These are phyloP conservation scores for Pampusana beccarii DNA, from an alignment of 2,113 vertebrate genomes.

Conservation along the genomic window DNA sequence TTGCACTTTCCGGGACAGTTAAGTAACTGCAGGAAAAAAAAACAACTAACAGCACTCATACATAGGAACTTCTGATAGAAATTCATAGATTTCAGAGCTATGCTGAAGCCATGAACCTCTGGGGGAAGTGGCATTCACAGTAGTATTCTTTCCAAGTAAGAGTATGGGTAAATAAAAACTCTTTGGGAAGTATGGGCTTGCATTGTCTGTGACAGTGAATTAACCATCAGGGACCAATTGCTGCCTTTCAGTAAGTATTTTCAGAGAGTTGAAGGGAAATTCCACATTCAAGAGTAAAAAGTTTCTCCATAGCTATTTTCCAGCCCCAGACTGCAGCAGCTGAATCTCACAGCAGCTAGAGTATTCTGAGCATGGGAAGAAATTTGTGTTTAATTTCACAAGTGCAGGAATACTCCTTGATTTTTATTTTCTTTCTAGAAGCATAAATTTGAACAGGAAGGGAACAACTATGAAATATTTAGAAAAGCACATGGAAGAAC, in stretches of 20 bases:
- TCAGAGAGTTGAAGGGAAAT: neutral
- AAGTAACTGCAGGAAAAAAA: neutral
- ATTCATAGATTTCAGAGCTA: neutral
- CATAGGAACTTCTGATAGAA: neutral
- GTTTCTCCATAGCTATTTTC: neutral
- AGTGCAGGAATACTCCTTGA: neutral
- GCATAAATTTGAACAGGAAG: neutral
- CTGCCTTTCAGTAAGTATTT: conserved; percentile 5
- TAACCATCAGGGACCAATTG: conserved; percentile 13
- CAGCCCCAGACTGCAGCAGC: neutral
- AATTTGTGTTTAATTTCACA: neutral
- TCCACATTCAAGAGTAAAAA: neutral
- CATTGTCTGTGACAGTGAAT: neutral
- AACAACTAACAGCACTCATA: neutral
- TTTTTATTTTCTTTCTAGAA: neutral
- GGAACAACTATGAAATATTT: neutral
- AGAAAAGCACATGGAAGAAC: neutral
- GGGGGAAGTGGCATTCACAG: neutral
- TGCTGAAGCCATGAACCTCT: neutral
- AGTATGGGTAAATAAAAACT: neutral
- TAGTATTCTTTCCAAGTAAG: neutral
- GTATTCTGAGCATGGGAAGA: fast-evolving
- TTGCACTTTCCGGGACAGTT: neutral
- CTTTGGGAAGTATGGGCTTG: neutral
- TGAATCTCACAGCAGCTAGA: neutral